Evolutionary conservation across 1,140 invertebrate genomes (phyloP), one percentile per base, ranked within the genome.

Genomic region (Trachymyrmex septentrionalis): DNA sequence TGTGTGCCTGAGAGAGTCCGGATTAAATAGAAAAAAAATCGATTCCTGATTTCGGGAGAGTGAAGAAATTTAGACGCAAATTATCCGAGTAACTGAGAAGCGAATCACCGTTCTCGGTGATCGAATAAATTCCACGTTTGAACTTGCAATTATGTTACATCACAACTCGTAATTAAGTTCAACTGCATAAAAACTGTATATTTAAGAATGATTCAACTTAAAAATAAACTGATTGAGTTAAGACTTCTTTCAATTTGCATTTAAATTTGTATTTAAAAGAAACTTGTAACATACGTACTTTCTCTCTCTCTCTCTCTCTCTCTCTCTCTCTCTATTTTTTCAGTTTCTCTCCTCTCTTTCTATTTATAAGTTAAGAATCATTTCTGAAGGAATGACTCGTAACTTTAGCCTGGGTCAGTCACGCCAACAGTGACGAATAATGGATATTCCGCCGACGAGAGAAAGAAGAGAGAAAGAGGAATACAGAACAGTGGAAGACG

Each of bases 341-440:
- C 44, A 24, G 48, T 50, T 50, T 50, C 24, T 50, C 24, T 30
- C 59, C 3, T 30, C 59, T 27, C 21, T 69, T 12, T 34, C 59
- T 21, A 12, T 19, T 71, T 24, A 16, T 2, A 59, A 77, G 53
- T n/a, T 55, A 16, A 27, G 69, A 48, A 87, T 50, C 27, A 81
- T 87, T 90, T 80, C 57, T 19, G 16, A 38, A 55, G 50, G 44
- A 48, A 67, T 61, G 53, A 72, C 48, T 90, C 59, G 80, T 86
- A 86, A 87, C 82, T 90, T 87, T 63, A 86, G 50, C 63, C 50
- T 12, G 69, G 69, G 81, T 77, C 76, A 78, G 86, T 87, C 81
- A 63, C 63, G 59, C n/a, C 19, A 89, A 91, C 90, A 89, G 85
- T 91, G 91, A 92, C 91, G 90, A 87, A 92, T 90, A 90, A 90